phyloP scores from a whole-genome alignment of 2,888 invertebrate species.

The Troides helena region DNA sequence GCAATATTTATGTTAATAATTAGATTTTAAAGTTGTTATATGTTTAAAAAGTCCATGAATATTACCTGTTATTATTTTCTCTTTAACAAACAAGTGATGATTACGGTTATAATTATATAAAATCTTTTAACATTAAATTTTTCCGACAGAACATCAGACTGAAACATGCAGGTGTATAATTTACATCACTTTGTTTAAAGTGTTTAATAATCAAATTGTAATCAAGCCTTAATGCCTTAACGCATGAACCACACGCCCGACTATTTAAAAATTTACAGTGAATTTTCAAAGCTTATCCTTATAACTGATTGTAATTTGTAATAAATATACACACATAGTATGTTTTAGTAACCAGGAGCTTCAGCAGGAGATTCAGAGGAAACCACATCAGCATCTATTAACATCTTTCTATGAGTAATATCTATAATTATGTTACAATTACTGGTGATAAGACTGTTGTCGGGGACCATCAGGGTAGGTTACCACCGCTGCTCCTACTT shows the following conservation, averaged over 20 bases:
- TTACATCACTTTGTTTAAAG: constrained; percentile 3
- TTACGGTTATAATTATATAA: not conserved
- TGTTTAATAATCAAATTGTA: constrained; percentile 11
- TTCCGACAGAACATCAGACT: not conserved
- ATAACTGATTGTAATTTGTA: constrained; percentile 19
- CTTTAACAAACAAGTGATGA: not conserved
- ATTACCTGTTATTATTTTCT: no score
- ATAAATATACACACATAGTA: not conserved
- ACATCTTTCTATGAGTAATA: constrained; percentile 9
- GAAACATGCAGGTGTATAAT: not conserved
- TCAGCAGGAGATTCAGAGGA: constrained; percentile 3
- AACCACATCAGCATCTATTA: constrained; percentile 15
- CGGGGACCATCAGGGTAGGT: no score
- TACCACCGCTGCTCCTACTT: no score
- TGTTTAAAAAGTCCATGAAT: no score
- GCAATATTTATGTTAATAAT: no score
- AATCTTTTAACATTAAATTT: not conserved
- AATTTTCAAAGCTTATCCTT: constrained; percentile 13
- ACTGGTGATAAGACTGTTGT: no score
- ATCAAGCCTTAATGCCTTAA: constrained; percentile 4
- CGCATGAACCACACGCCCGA: constrained; percentile 1
- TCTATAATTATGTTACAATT: not conserved
- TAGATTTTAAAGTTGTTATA: no score
- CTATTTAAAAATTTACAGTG: constrained; percentile 20
- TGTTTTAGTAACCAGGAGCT: constrained; percentile 15